These are phyloP conservation scores for Euphydryas editha DNA, from an alignment of 2,888 invertebrate species.

Conservation along the genomic window DNA sequence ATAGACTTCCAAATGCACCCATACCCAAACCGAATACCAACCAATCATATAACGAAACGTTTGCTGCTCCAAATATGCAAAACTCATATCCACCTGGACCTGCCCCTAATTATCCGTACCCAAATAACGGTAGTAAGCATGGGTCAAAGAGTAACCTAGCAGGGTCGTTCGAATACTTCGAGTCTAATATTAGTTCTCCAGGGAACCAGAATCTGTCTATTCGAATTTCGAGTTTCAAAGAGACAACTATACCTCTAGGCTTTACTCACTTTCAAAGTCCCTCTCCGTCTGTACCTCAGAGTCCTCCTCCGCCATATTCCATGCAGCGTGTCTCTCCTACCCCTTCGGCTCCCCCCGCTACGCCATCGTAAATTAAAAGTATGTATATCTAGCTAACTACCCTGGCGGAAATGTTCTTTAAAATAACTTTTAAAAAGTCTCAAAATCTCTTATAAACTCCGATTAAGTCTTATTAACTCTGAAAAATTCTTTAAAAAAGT, in stretches of 20 bases:
- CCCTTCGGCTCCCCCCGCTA: neutral
- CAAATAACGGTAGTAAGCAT: conserved; percentile 17
- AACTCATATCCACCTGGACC: conserved; percentile 43
- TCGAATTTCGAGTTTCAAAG: conserved; percentile 18
- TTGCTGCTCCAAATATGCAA: conserved; percentile 3
- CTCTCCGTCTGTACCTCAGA: neutral
- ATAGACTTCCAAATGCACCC: conserved; percentile 55
- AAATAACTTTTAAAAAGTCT: no score
- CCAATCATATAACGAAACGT: conserved; percentile 9
- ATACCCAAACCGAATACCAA: conserved; percentile 29
- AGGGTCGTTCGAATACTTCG: conserved; percentile 24
- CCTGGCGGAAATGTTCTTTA: no score
- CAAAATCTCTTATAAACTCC: no score
- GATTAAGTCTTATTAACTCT: no score
- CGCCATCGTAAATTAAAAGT: neutral
- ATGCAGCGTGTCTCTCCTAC: conserved; percentile 11
- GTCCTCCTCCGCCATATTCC: conserved; percentile 12
- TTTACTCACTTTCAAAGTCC: neutral
- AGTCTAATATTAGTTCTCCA: conserved; percentile 2
- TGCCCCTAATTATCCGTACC: conserved; percentile 10
- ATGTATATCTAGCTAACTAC: no score
- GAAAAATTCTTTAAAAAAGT: no score
- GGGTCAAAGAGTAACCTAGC: conserved; percentile 27
- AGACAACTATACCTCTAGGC: neutral
- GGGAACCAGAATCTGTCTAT: neutral